Percentiles rank a stretch among this genome's conserved stretches.
These are phyloP conservation scores for Colistium nudipinnis DNA, from an alignment of 2,113 vertebrate species.

Conservation along the genomic window DNA sequence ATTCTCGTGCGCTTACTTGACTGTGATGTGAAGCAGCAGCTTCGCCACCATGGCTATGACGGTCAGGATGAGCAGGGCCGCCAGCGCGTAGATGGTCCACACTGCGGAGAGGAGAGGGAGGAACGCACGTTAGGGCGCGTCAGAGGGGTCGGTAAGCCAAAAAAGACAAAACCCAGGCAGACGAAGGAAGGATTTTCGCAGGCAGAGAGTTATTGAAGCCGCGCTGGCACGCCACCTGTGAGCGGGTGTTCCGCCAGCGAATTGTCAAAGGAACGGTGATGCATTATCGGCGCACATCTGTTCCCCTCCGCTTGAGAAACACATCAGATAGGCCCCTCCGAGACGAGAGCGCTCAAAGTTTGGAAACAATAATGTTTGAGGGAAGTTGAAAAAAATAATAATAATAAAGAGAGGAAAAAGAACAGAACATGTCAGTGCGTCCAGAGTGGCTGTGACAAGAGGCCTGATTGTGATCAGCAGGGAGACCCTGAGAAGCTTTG, in stretches of 20 bases:
- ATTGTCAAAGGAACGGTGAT: slow-evolving; percentile 46
- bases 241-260: slow-evolving; percentile 33
- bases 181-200: slow-evolving; percentile 43
- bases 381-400: slow-evolving; percentile 3
- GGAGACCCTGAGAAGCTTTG: slow-evolving; percentile 30
- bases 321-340: slow-evolving; percentile 17
- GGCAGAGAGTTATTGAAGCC: slow-evolving; percentile 20
- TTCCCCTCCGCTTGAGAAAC: slow-evolving; percentile 37
- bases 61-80: slow-evolving; percentile 90
- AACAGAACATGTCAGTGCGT: slow-evolving; percentile 5
- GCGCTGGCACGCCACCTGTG: slow-evolving; percentile 57
- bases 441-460: slow-evolving; percentile 19
- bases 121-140: slow-evolving; percentile 26
- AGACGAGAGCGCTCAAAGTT: slow-evolving; percentile 15
- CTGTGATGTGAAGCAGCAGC: slow-evolving; percentile 90
- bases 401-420: slow-evolving; percentile 10
- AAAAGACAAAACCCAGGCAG: slow-evolving; percentile 40
- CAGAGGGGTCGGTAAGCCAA: slow-evolving; percentile 1
- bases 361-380: slow-evolving; percentile 35
- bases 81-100: slow-evolving; percentile 95
- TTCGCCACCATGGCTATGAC: slow-evolving; percentile 91
- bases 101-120: slow-evolving; percentile 76
- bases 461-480: slow-evolving; percentile 49
- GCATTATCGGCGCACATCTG: slow-evolving; percentile 57
- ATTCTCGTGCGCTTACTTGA: slow-evolving; percentile 86